These are phyloP conservation scores for Sphenopsis melanotis DNA, from an alignment of 2,797 vertebrate species.

Conservation along the genomic window DNA sequence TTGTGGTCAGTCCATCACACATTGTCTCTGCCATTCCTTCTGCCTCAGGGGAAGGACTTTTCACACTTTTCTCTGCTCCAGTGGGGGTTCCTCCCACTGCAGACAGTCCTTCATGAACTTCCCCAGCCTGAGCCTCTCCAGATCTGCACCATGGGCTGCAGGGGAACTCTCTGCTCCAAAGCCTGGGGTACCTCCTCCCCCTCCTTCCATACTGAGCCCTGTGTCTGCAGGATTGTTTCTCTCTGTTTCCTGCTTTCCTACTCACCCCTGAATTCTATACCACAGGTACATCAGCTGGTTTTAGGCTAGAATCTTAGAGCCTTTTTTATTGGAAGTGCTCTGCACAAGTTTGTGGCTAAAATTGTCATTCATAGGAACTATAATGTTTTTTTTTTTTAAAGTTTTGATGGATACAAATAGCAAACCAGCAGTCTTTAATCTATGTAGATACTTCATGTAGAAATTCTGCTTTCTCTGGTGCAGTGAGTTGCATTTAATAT, in stretches of 20 bases:
- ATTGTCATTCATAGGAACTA: not conserved
- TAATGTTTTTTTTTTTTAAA: not conserved
- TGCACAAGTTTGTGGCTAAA: not conserved
- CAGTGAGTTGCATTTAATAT: not conserved
- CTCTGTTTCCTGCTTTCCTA: not conserved
- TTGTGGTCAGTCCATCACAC: not conserved
- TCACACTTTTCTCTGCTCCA: not conserved
- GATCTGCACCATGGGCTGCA: not conserved
- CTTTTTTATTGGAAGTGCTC: not conserved
- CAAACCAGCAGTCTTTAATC: not conserved
- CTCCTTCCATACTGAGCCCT: not conserved
- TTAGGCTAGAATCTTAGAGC: not conserved
- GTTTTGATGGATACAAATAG: not conserved
- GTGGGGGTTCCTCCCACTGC: rapidly evolving
- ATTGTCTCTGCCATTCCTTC: rapidly evolving
- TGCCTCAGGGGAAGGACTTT: not conserved
- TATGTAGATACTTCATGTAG: not conserved
- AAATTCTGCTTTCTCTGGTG: not conserved
- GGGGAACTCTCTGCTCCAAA: not conserved
- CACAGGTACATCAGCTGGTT: not conserved
- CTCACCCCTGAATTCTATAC: not conserved
- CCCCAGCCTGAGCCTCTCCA: not conserved
- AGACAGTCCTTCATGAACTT: not conserved
- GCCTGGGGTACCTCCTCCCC: not conserved
- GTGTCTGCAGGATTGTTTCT: not conserved